Base-by-base conservation (phyloP, 2,113 vertebrate genomes). In the Notarius quadriscutis region DNA sequence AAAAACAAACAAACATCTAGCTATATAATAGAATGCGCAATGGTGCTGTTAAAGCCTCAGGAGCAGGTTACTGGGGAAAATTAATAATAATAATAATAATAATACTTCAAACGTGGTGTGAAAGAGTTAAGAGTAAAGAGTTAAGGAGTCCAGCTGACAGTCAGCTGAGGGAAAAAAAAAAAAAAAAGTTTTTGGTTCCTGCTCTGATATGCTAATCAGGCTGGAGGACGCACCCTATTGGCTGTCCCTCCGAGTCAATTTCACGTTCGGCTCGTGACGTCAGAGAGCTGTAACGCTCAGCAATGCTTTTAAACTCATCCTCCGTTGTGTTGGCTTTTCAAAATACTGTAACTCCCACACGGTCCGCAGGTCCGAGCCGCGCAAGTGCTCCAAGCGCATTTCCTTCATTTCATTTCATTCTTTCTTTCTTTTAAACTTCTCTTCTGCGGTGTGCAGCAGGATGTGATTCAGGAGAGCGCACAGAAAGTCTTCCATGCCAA, bases 221-320 rank as follows among this genome's bases (percentile, higher is more conserved):
- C 91, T 87, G 84, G 92, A 86, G 91, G 30, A 58, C 5, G 55
- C 27, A 92, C 92, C 94, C 94, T 91, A 99, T 99, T 99, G 98
- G 98, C 87, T 95, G 83, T 72, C 88, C 92, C 94, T 95, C 94
- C 93, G 91, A 94, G 95, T 94, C 97, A 93, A 96, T 97, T 97
- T 95, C 95, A 95, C 94, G 93, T 94, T 95, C 92, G 91, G 91
- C 91, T 67, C 83, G 93, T 96, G 97, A 98, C 97, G 97, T 99
- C 97, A 98, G 93, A 92, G 93, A 65, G 95, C 97, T 97, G 97
- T 97, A 97, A 97, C 96, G 96, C 95, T 95, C 95, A 82, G 96
- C 96, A 96, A 95, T 95, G 97, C 97, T 97, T 97, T 98, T 97
- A 97, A 98, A 98, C 97, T 97, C 96, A 96, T 96, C 97, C 96